Conservation (phyloP, 2,888 invertebrate genomes). For the Euproctis similis region DNA sequence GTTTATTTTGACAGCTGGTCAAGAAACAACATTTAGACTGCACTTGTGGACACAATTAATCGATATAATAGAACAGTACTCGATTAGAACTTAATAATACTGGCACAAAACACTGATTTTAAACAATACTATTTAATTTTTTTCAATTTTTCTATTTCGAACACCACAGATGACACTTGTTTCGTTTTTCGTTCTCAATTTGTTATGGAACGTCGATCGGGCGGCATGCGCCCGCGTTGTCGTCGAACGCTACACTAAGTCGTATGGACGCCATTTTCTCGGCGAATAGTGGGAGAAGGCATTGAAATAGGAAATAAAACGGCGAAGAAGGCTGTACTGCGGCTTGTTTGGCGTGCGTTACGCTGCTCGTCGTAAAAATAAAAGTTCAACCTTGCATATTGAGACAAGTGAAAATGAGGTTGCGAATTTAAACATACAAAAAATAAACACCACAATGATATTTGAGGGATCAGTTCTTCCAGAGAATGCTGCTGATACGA, state of each 20-base stretch:
- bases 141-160: conserved; percentile 15
- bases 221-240: conserved; percentile 52
- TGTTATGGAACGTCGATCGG: conserved; percentile 20
- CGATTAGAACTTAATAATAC: conserved; percentile 5
- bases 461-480: too few relatives aligned
- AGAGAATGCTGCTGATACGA: too few relatives aligned
- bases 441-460: too few relatives aligned
- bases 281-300: conserved; percentile 50
- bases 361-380: conserved; percentile 23
- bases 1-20: conserved; percentile 65
- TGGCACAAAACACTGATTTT: conserved; percentile 1
- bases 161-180: conserved; percentile 22
- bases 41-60: conserved; percentile 15
- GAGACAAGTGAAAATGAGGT: too few relatives aligned
- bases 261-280: conserved; percentile 44
- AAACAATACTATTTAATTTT: conserved; percentile 6
- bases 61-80: conserved; percentile 4
- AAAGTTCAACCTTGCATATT: too few relatives aligned
- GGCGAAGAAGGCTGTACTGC: conserved; percentile 48
- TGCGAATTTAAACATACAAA: too few relatives aligned
- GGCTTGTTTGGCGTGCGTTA: conserved; percentile 23
- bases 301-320: conserved; percentile 56
- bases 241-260: conserved; percentile 60
- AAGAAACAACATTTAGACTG: conserved; percentile 42
- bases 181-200: conserved; percentile 30